A percentile compares a stretch with the other conserved stretches of the same genome.
phyloP scores from a whole-genome alignment of 2,797 vertebrate genomes.

The Sphaeramia orbicularis region DNA sequence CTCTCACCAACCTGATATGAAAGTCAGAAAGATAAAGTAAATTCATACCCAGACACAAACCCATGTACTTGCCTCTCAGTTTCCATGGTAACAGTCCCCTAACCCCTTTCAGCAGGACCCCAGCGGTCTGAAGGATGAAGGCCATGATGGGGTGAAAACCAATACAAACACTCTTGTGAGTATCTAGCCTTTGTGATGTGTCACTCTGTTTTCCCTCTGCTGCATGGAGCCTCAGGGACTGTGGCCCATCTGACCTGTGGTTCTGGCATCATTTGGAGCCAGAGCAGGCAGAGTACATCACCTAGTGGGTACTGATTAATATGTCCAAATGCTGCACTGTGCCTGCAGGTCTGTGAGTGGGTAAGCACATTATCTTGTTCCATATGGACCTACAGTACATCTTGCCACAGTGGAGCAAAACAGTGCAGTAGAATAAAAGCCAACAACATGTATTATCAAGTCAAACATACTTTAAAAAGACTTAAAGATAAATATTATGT shows the following conservation, averaged over 20 bases:
- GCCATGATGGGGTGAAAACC: constrained; percentile 64
- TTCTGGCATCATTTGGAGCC: constrained; percentile 46
- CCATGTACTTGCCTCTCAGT: constrained; percentile 60
- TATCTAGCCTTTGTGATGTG: constrained; percentile 26
- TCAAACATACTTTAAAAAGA: not conserved
- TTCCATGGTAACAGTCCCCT: constrained; percentile 66
- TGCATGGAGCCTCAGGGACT: constrained; percentile 18
- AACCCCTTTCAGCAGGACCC: constrained; percentile 67
- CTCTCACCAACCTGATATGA: not conserved
- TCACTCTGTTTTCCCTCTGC: constrained; percentile 31
- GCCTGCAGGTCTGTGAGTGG: constrained; percentile 21
- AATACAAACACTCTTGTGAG: constrained; percentile 31
- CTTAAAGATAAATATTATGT: no score
- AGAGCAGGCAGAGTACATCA: constrained; percentile 42
- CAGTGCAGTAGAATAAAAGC: constrained; percentile 10
- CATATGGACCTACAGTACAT: constrained; percentile 10
- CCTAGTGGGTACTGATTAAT: constrained; percentile 50
- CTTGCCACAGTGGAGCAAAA: constrained; percentile 5
- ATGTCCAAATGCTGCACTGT: constrained; percentile 24
- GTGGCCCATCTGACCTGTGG: constrained; percentile 16
- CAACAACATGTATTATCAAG: not conserved
- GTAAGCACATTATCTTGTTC: constrained; percentile 23
- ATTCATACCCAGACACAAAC: constrained; percentile 22
- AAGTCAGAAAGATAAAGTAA: constrained; percentile 18
- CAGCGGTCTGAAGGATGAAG: constrained; percentile 72